Evolutionary conservation across 2,113 vertebrate species (phyloP), one percentile per base, ranked within the genome.

Genomic region (Panurus biarmicus): DNA sequence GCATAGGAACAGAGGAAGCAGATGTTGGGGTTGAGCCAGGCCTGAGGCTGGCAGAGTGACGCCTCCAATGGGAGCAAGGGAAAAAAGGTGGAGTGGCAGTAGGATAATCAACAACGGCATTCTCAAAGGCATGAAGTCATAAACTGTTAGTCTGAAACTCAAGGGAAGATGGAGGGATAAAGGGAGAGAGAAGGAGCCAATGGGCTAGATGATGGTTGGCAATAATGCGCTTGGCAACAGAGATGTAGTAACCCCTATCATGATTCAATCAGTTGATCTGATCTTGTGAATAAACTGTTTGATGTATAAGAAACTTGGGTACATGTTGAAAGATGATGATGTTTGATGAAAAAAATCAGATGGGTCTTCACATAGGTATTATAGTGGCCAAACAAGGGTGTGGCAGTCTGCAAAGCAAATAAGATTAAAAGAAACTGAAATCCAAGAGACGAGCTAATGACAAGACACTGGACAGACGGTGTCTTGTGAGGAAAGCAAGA

Each of bases 161-260:
- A 50, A 74, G 72, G 40, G 56, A 77, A 93, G 94, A 95, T 74
- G 72, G 54, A 90, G 47, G 82, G 94, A 96, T 96, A 95, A 93
- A 84, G 47, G 25, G 65, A 78, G 70, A 87, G 23, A 77, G 45
- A 72, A 89, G 44, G 33, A 90, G 45, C 12, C 7, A 5, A 35
- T 70, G 72, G 50, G 19, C 33, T 28, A 77, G 28, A 70, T 33
- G 56, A 73, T 23, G n/a, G 58, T 2, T 87, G 47, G 75, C 51
- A 88, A 70, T 25, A 86, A 83, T 5, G 50, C 3, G 23, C 44
- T 54, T 50, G 28, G 42, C 60, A 96, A 83, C 60, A 86, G 36
- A 87, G 54, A 71, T 13, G 8, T 4, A 74, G 75, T n/a, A 93
- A 92, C 14, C 9, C 11, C 3, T 58, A 58, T 44, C 15, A 12